Conservation (phyloP, 2,113 vertebrate species). For the Columba janthina region DNA sequence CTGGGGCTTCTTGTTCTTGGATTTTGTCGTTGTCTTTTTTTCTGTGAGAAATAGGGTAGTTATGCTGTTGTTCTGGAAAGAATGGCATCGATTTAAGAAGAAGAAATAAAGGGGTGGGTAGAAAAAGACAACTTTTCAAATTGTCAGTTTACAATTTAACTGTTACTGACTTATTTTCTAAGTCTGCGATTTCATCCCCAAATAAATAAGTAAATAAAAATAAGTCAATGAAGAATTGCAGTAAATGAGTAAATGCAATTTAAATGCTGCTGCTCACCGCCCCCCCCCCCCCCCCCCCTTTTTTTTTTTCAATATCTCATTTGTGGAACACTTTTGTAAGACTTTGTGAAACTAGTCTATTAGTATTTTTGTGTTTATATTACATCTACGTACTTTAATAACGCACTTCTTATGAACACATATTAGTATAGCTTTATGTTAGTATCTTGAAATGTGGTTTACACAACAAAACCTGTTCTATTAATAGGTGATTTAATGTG, state of each 20-base stretch:
- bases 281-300: no score
- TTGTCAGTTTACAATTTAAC: not conserved
- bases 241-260: not conserved
- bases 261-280: not conserved
- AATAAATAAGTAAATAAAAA: not conserved
- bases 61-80: not conserved
- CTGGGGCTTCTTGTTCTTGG: not conserved
- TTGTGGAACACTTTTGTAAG: not conserved
- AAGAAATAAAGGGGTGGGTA: not conserved
- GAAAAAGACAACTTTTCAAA: not conserved
- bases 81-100: not conserved
- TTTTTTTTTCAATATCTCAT: not conserved
- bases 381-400: not conserved
- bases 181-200: not conserved
- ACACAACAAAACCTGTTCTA: not conserved
- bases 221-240: not conserved
- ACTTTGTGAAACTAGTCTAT: not conserved
- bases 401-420: not conserved
- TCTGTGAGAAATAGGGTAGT: not conserved
- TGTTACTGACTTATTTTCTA: not conserved
- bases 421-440: not conserved
- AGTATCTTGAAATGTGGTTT: not conserved
- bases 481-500: not conserved
- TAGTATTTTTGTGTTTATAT: not conserved
- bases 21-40: not conserved